Conservation (phyloP, 2,797 vertebrate species). For the Hoplostethus mediterraneus region DNA sequence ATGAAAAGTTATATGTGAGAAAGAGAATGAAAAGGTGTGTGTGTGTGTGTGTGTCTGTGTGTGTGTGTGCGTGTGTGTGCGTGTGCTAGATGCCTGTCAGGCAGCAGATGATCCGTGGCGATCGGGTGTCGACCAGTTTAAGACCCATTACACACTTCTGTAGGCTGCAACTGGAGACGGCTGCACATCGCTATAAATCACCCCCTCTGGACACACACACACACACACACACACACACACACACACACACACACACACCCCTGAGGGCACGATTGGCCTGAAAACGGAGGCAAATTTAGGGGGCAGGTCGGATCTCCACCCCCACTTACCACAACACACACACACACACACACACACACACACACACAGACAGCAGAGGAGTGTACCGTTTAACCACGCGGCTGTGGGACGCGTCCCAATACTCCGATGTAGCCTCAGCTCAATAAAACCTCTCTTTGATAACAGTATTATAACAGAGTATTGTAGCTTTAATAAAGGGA, state of each 20-base stretch:
- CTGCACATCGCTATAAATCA: conserved; percentile 71
- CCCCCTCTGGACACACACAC: conserved; percentile 41
- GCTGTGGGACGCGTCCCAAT: too few species aligned
- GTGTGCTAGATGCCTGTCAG: conserved; percentile 55
- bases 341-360: conserved; percentile 13
- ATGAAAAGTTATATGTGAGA: conserved; percentile 1
- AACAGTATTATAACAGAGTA: too few species aligned
- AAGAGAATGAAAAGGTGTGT: not conserved
- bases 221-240: conserved; percentile 30
- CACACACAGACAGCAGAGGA: not conserved
- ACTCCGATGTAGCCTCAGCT: too few species aligned
- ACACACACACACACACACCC: conserved; percentile 32
- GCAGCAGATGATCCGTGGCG: conserved; percentile 68
- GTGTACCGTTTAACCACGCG: not conserved
- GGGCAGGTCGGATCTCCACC: conserved; percentile 43
- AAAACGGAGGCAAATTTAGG: conserved; percentile 62
- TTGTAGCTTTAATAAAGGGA: too few species aligned
- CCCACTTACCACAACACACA: conserved; percentile 1
- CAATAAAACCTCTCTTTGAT: too few species aligned
- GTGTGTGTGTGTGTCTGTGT: conserved; percentile 33
- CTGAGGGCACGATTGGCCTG: conserved; percentile 37
- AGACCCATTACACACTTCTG: conserved; percentile 76
- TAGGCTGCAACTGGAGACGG: conserved; percentile 76
- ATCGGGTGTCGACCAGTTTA: conserved; percentile 73
- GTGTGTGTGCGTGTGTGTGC: conserved; percentile 35